phyloP scores from a whole-genome alignment of 1,140 invertebrate genomes.

The Zaprionus camerounensis region DNA sequence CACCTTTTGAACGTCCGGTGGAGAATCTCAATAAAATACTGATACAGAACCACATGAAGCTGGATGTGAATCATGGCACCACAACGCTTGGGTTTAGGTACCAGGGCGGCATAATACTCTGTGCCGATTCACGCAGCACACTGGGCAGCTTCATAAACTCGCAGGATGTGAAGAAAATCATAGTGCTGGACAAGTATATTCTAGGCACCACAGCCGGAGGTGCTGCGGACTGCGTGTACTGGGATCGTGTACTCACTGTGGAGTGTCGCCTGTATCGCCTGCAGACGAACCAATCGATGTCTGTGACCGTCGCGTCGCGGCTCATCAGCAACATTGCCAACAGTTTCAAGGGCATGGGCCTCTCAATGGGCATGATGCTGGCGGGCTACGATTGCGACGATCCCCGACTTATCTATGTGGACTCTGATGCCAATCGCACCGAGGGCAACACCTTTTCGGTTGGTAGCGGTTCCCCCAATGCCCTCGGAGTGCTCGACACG shows the following conservation, averaged over 20 bases:
- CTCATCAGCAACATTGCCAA: conserved; percentile 98
- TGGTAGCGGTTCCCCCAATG: conserved; percentile 97
- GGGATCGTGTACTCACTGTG: conserved; percentile 97
- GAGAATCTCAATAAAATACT: conserved; percentile 86
- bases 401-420: conserved; percentile 97
- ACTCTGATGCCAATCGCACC: conserved; percentile 96
- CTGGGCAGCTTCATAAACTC: conserved; percentile 97
- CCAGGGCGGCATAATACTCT: conserved; percentile 95
- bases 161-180: conserved; percentile 96
- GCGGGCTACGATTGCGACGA: conserved; percentile 98
- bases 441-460: conserved; percentile 96
- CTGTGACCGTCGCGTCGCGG: conserved; percentile 98
- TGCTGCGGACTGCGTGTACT: conserved; percentile 99
- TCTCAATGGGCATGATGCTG: conserved; percentile 97
- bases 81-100: conserved; percentile 97
- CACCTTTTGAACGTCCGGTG: conserved; percentile 87
- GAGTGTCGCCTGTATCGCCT: conserved; percentile 93
- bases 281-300: conserved; percentile 91
- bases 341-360: conserved; percentile 95
- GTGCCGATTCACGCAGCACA: conserved; percentile 98
- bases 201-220: conserved; percentile 87
- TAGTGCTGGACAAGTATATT: conserved; percentile 95
- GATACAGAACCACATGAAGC: conserved; percentile 90
- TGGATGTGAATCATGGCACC: conserved; percentile 97
- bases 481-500: conserved; percentile 97